Conservation (phyloP, 2,888 invertebrate genomes). For the Teinopalpus imperialis region DNA sequence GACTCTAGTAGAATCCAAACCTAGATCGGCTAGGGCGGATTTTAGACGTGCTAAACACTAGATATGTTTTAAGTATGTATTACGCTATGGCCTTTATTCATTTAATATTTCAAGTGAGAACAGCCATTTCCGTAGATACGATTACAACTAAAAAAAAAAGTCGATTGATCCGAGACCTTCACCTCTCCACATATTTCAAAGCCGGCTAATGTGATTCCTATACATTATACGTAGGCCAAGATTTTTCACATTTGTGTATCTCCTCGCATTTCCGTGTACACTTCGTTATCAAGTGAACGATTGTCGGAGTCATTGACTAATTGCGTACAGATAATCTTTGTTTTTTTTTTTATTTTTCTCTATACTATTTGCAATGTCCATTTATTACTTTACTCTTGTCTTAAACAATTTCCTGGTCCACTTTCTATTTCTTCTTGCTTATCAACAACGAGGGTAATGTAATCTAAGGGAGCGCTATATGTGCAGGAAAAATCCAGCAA, state of each 20-base stretch:
- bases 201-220: constrained; percentile 15
- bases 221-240: neutral
- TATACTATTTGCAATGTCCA: constrained; percentile 1
- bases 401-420: neutral
- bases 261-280: constrained; percentile 4
- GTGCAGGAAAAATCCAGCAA: too few species aligned
- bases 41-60: too few species aligned
- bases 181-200: constrained; percentile 14
- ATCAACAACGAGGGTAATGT: too few species aligned
- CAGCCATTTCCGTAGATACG: constrained; percentile 5
- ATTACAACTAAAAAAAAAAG: neutral
- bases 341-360: neutral
- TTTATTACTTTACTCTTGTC: constrained; percentile 4
- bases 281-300: constrained; percentile 9
- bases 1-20: too few species aligned
- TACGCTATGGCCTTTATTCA: too few species aligned
- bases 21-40: too few species aligned
- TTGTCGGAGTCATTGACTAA: constrained; percentile 10
- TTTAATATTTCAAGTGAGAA: too few species aligned
- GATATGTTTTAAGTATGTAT: too few species aligned
- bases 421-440: constrained; percentile 9
- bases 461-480: too few species aligned
- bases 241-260: constrained; percentile 2
- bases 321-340: neutral
- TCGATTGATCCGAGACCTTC: constrained; percentile 17